Evolutionary conservation across 2,113 vertebrate genomes (phyloP).

Genomic region (Coracopsis vasa): DNA sequence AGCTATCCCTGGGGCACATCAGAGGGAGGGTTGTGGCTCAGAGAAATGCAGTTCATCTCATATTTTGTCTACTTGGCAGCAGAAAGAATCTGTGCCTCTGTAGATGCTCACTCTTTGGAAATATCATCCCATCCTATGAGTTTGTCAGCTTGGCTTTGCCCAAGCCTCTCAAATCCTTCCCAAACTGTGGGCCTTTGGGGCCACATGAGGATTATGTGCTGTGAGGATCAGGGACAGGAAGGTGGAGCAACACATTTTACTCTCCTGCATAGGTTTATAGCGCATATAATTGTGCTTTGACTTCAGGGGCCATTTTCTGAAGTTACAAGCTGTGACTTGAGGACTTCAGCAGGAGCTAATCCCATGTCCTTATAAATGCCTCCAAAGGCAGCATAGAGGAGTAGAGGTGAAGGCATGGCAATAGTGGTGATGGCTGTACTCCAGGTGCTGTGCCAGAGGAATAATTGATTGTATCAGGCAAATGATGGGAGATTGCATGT

Average conservation of each 20-base stretch:
- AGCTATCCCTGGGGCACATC: neutral
- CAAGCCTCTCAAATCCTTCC: neutral
- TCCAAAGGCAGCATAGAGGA: neutral
- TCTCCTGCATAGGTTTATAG: neutral
- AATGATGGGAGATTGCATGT: neutral
- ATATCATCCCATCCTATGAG: neutral
- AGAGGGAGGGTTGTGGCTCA: neutral
- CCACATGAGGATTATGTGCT: neutral
- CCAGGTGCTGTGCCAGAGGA: neutral
- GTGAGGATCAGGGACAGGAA: neutral
- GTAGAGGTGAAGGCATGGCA: neutral
- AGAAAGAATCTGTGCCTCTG: neutral
- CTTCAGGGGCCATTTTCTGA: neutral
- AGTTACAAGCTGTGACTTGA: neutral
- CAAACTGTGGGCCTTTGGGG: neutral
- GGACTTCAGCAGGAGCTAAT: neutral
- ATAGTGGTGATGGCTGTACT: rapidly evolving
- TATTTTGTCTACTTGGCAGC: neutral
- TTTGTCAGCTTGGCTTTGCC: neutral
- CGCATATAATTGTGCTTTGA: neutral
- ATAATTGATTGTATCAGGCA: neutral
- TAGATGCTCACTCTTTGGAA: neutral
- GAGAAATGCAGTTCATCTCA: neutral
- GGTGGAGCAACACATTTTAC: neutral
- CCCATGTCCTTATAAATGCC: neutral